Evolutionary conservation across 2,888 invertebrate genomes (phyloP).

Genomic region (Flexamia atlantica): DNA sequence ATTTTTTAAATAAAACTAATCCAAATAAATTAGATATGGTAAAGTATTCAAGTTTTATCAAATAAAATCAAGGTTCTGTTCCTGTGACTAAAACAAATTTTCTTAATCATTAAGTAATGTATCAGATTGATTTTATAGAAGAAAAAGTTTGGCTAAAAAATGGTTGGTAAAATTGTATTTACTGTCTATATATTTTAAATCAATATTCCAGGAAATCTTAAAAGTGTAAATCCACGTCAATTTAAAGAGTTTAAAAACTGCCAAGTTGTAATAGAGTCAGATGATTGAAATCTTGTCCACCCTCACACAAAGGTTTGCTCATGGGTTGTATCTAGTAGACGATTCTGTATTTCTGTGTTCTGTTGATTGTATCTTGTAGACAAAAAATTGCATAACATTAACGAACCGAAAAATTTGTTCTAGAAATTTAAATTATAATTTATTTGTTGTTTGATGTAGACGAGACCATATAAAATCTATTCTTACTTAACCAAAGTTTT

Average conservation of each 20-base stretch:
- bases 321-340: conserved; percentile 1
- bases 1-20: conserved; percentile 2
- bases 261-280: conserved; percentile 15
- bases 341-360: conserved; percentile 28
- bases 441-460: conserved; percentile 45
- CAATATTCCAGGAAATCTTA: too few species aligned
- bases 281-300: background rate
- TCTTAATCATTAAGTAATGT: too few species aligned
- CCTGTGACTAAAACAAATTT: too few species aligned
- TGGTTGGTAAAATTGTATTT: too few species aligned
- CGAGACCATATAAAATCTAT: conserved; percentile 32
- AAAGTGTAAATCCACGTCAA: conserved; percentile 4
- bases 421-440: conserved; percentile 31
- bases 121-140: too few species aligned
- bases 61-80: background rate
- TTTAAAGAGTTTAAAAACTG: conserved; percentile 20
- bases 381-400: background rate
- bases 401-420: conserved; percentile 8
- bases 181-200: too few species aligned
- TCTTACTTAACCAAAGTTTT: conserved; percentile 21
- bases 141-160: too few species aligned
- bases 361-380: conserved; percentile 11
- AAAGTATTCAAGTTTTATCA: background rate
- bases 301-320: conserved; percentile 21
- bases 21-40: background rate